Evolutionary conservation across 2,113 vertebrate species (phyloP), one percentile per base, ranked within the genome.

Genomic region (Argyrosomus japonicus): DNA sequence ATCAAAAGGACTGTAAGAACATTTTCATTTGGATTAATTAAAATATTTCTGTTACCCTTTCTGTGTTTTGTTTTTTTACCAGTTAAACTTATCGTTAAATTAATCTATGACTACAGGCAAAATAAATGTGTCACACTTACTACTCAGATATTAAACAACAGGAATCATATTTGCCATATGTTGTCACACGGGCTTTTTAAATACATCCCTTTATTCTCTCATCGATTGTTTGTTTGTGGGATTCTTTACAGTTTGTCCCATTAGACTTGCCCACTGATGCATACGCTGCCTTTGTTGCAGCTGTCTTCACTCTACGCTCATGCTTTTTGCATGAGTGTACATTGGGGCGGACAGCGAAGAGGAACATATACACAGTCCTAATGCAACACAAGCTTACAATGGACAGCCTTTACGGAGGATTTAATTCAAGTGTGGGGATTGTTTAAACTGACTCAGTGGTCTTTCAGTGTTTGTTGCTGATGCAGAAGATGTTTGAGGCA

Each of bases 11-110:
- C 48, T 89, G 63, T 85, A 47, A 64, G 60, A 64, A 63, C 8
- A 51, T 54, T 27, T 70, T 29, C 3, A 50, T 50, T 81, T 18
- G 29, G 43, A 63, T 53, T 69, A 0, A 36, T 64, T 91, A 84
- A 90, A 90, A 19, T 58, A 62, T 70, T 0, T 50, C n/a, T 29
- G 43, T 79, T 75, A 19, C 10, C 29, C 25, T 61, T 36, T 53
- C 1, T 60, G 15, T 7, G 47, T n/a, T 65, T n/a, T 68, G 53
- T 67, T 25, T 68, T 58, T 67, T 50, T 21, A 12, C 43, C 6
- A 32, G 3, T 23, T 43, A 53, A 71, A 54, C 19, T 11, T 17
- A 4, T 17, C 2, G 0, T 75, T 45, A 7, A 81, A 71, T 56
- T 13, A 12, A 47, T 69, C 12, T 48, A 1, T 50, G 65, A 12